Conservation (phyloP, 2,797 vertebrate species). For the Merluccius polli region DNA sequence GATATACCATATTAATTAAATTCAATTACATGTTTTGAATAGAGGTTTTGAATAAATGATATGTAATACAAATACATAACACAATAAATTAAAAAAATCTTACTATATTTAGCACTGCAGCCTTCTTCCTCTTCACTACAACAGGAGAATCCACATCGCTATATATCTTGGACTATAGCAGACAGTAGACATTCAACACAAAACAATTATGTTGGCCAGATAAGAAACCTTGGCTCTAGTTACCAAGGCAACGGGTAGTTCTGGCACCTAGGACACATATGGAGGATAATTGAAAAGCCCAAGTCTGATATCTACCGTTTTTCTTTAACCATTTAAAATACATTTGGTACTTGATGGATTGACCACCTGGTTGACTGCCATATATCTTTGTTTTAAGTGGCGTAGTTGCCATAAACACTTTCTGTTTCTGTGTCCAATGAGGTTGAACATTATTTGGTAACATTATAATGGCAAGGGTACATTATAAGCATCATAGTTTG, state of each 20-base stretch:
- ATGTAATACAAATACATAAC: not conserved
- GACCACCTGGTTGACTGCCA: not conserved
- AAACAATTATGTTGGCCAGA: no score
- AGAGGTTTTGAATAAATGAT: not conserved
- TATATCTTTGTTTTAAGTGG: not conserved
- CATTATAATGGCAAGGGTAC: not conserved
- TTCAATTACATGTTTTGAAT: not conserved
- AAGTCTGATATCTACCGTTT: not conserved
- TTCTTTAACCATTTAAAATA: not conserved
- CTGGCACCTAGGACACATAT: constrained; percentile 17
- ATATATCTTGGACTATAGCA: constrained; percentile 42
- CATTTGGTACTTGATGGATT: not conserved
- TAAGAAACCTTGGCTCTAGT: not conserved
- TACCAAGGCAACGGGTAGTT: constrained; percentile 36
- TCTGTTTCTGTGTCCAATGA: not conserved
- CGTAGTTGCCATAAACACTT: no score
- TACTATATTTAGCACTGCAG: constrained; percentile 50
- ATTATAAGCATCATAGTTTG: not conserved
- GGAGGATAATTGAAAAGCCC: constrained; percentile 7
- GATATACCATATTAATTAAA: not conserved
- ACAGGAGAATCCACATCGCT: constrained; percentile 66
- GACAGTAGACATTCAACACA: no score
- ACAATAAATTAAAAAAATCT: constrained; percentile 8
- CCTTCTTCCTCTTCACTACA: constrained; percentile 51
- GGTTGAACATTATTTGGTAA: not conserved